Evolutionary conservation across 2,113 vertebrate species (phyloP).

Genomic region (Laticauda laticaudata): DNA sequence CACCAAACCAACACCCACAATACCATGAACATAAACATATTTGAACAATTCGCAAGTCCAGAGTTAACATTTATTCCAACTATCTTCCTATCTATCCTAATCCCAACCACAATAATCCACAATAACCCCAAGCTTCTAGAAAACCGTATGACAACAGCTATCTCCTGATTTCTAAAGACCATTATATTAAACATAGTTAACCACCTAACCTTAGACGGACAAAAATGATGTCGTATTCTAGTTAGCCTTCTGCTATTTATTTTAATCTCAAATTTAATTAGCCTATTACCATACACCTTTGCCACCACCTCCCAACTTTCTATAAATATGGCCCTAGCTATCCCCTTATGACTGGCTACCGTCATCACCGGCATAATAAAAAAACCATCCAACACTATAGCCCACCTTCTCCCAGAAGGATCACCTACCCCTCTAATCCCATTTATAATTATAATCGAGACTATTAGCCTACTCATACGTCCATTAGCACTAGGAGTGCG

Average conservation of each 20-base stretch:
- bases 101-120: rapidly evolving
- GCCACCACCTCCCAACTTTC: background rate
- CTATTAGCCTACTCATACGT: too few species aligned
- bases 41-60: background rate
- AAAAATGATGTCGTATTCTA: background rate
- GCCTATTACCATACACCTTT: rapidly evolving
- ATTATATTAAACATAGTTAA: rapidly evolving
- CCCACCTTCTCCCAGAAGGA: background rate
- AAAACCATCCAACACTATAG: background rate
- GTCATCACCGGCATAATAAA: background rate
- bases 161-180: rapidly evolving
- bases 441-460: too few species aligned
- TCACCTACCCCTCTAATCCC: background rate
- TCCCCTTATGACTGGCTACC: background rate
- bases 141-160: too few species aligned
- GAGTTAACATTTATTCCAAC: rapidly evolving
- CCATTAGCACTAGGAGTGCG: too few species aligned
- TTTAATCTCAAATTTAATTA: rapidly evolving
- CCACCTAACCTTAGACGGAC: rapidly evolving
- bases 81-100: rapidly evolving
- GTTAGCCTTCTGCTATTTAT: rapidly evolving
- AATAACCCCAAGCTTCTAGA: rapidly evolving
- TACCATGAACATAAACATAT: background rate
- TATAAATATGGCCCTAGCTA: background rate
- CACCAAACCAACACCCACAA: rapidly evolving